Evolutionary conservation across 1,140 invertebrate species (phyloP), one percentile per base, ranked within the genome.

Genomic region (Drosophila azteca): DNA sequence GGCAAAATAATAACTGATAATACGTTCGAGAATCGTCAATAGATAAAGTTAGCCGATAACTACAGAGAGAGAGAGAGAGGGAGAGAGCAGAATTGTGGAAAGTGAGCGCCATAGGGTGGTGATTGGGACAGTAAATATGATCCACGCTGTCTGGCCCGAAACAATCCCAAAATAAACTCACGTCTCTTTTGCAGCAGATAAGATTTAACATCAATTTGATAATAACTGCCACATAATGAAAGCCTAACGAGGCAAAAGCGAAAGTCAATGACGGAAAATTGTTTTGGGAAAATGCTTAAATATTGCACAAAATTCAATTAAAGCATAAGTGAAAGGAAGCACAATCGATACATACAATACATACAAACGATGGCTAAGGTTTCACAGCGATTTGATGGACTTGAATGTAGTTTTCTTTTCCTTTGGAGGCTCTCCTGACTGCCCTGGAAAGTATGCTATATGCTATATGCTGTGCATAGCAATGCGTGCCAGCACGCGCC

Each of bases 381-480:
- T 63, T 64, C 80, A 73, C 71, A 64, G 63, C 62, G 77, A 78
- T 77, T 85, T 85, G 17, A 81, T 81, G 67, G 74, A 70, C 58
- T 77, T 77, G 43, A 69, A 69, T 61, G 69, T 53, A 17, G 31
- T 59, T 53, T 13, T 8, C 31, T 9, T 3, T 31, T 31, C 6
- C 24, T 11, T 60, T 46, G 20, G 13, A 17, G 39, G 41, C 35
- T 39, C 35, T 39, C 3, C 35, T 39, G 35, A 11, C 11, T 51
- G 45, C 59, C 63, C 70, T 65, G 43, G 67, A 76, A 85, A 82
- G 78, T 63, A 75, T 88, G 83, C 79, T 71, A 79, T 53, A 68
- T 54, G 22, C 45, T 69, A 79, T 53, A 68, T 54, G 22, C 45
- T 69, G 68, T 20, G 53, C 44, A 45, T 29, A 48, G 63, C 46